phyloP scores from a whole-genome alignment of 2,113 vertebrate genomes.

The Hepsetus odoe region DNA sequence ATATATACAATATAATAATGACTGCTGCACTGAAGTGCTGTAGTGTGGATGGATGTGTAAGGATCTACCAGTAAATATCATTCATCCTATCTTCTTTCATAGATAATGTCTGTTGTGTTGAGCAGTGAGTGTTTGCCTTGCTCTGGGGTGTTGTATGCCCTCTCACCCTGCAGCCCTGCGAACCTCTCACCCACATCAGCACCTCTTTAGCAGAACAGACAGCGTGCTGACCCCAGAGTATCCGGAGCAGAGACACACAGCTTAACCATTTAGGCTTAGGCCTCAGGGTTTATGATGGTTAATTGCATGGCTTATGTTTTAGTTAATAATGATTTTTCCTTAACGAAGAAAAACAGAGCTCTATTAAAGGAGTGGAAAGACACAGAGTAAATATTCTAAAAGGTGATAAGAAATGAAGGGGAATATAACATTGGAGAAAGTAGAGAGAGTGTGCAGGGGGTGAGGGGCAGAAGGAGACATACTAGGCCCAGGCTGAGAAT shows the following conservation, averaged over 20 bases:
- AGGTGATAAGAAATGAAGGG: neutral
- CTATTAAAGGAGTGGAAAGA: neutral
- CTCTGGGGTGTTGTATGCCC: conserved; percentile 1
- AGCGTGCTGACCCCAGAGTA: conserved; percentile 26
- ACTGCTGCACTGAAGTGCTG: too few species aligned
- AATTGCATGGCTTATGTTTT: too few species aligned
- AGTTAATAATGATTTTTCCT: neutral
- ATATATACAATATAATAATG: too few species aligned
- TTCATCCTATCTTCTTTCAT: conserved; percentile 17
- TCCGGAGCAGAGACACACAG: conserved; percentile 25
- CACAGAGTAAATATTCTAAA: conserved; percentile 12
- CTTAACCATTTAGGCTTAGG: neutral
- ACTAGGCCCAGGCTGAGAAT: conserved; percentile 33
- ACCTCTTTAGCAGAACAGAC: conserved; percentile 42
- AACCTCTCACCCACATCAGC: conserved; percentile 34
- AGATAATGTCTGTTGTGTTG: conserved; percentile 29
- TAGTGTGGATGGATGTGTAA: too few species aligned
- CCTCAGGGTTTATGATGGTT: too few species aligned
- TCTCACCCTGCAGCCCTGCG: conserved; percentile 28
- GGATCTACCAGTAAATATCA: conserved; percentile 13
- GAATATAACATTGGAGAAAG: neutral
- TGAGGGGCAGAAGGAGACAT: neutral
- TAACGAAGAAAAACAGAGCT: neutral
- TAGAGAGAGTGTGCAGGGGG: conserved; percentile 1
- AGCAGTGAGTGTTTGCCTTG: conserved; percentile 28